A percentile compares a stretch with the other conserved stretches of the same genome.
These are phyloP conservation scores for Melieria omissa DNA, from an alignment of 2,888 invertebrate species.

Conservation along the genomic window DNA sequence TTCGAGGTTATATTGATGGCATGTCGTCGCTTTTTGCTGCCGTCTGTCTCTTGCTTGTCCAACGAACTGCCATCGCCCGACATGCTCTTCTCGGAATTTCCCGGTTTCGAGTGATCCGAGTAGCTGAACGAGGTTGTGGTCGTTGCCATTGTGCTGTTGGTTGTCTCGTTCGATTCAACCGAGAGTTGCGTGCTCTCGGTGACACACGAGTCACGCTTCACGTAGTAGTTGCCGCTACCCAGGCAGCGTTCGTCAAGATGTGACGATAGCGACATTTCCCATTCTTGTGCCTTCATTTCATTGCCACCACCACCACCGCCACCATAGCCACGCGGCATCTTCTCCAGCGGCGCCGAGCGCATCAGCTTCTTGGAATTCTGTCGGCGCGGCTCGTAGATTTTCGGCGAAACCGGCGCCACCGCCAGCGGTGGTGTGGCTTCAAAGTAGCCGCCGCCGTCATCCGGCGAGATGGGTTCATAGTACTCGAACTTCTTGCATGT, in stretches of 20 bases:
- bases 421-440: slow-evolving; percentile 48
- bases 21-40: slow-evolving; percentile 56
- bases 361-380: slow-evolving; percentile 54
- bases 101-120: slow-evolving; percentile 41
- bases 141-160: slow-evolving; percentile 56
- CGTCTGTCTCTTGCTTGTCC: slow-evolving; percentile 16
- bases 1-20: slow-evolving; percentile 68
- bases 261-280: slow-evolving; percentile 55
- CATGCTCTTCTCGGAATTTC: slow-evolving; percentile 21
- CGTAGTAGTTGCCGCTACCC: slow-evolving; percentile 48
- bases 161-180: slow-evolving; percentile 62
- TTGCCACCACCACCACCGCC: background rate
- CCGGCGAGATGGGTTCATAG: slow-evolving; percentile 64
- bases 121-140: slow-evolving; percentile 64
- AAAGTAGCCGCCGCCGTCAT: slow-evolving; percentile 52
- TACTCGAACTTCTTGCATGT: slow-evolving; percentile 62
- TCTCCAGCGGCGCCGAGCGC: slow-evolving; percentile 45
- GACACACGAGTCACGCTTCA: slow-evolving; percentile 65
- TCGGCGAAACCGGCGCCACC: slow-evolving; percentile 48
- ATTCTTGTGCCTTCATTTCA: slow-evolving; percentile 37
- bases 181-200: slow-evolving; percentile 65
- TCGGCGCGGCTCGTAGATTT: slow-evolving; percentile 50
- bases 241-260: slow-evolving; percentile 53
- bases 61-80: slow-evolving; percentile 32
- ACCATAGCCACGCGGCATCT: slow-evolving; percentile 31